phyloP scores from a whole-genome alignment of 2,797 vertebrate genomes.

The Thripadectes ignobilis region DNA sequence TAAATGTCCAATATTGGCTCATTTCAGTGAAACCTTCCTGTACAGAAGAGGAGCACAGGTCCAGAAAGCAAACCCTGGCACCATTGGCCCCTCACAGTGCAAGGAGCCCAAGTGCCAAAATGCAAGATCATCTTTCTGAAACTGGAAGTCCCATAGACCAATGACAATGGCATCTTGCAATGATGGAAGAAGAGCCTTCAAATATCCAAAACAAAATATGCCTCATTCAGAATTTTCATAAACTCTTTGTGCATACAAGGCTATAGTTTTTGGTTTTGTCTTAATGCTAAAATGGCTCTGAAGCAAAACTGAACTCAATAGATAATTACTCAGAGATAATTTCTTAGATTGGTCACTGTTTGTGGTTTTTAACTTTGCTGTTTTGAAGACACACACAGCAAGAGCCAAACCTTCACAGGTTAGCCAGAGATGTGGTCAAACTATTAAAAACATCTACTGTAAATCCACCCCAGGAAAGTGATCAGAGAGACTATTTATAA shows the following conservation, averaged over 20 bases:
- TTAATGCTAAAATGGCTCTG: background rate
- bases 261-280: background rate
- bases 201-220: rapidly evolving
- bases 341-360: background rate
- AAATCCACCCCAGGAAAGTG: background rate
- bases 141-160: background rate
- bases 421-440: background rate
- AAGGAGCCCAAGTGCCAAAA: background rate
- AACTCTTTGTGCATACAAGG: background rate
- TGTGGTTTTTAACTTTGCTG: background rate
- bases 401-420: background rate
- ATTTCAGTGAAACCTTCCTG: background rate
- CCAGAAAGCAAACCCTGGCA: background rate
- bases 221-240: background rate
- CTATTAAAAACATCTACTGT: background rate
- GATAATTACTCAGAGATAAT: background rate
- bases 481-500: background rate
- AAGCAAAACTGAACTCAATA: background rate
- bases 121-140: background rate
- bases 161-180: background rate
- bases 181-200: background rate
- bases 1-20: background rate
- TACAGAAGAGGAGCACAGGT: background rate
- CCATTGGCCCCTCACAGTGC: background rate
- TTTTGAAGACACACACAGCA: background rate